Conservation (phyloP, 2,797 vertebrate genomes). For the Sylvia borin region DNA sequence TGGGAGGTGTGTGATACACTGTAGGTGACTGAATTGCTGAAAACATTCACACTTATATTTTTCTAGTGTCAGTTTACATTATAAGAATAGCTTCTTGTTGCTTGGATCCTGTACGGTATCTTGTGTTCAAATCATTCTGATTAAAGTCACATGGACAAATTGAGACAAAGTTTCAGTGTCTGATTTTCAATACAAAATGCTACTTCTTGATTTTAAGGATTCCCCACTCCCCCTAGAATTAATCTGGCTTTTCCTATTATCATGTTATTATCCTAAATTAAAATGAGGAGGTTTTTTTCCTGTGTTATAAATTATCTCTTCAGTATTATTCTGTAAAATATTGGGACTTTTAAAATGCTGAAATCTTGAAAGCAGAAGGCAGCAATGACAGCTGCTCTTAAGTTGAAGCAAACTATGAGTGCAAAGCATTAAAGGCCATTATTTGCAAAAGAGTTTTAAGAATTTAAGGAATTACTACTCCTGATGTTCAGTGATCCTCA, state of each 20-base stretch:
- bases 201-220: not conserved
- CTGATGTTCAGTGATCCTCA: not conserved
- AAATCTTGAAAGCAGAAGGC: not conserved
- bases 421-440: not conserved
- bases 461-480: not conserved
- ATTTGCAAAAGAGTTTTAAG: not conserved
- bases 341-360: not conserved
- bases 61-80: not conserved
- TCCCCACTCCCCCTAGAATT: not conserved
- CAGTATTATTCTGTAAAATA: not conserved
- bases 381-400: not conserved
- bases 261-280: not conserved
- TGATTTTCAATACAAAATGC: not conserved
- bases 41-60: not conserved
- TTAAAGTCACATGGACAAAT: not conserved
- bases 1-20: not conserved
- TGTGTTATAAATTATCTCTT: not conserved
- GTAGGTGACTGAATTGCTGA: not conserved
- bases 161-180: not conserved
- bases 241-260: not conserved
- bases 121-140: not conserved
- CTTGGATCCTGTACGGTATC: not conserved
- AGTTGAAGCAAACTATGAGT: not conserved
- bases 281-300: not conserved
- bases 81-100: not conserved